phyloP scores from a whole-genome alignment of 2,113 vertebrate species.

The Thalassarche chlororhynchos region DNA sequence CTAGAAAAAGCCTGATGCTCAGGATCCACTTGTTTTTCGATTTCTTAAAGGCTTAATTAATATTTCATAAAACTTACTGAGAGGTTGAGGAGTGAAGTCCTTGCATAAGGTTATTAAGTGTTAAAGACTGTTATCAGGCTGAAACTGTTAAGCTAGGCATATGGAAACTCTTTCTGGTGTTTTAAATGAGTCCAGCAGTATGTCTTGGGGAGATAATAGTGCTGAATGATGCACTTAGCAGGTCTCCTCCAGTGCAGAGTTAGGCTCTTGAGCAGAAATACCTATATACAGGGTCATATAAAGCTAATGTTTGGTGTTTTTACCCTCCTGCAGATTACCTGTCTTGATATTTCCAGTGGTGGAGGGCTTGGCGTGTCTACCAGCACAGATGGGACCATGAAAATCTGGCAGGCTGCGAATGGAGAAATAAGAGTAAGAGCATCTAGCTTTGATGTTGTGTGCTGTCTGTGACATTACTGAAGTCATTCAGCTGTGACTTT shows the following conservation, averaged over 20 bases:
- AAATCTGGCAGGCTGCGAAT: slow-evolving; percentile 82
- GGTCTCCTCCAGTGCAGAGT: neutral
- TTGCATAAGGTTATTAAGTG: neutral
- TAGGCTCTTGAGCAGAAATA: neutral
- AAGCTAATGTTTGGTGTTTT: neutral
- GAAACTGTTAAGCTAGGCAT: neutral
- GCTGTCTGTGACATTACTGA: neutral
- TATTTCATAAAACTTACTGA: neutral
- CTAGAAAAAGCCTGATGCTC: neutral
- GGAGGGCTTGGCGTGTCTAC: slow-evolving; percentile 79
- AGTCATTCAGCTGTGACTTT: neutral
- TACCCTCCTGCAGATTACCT: slow-evolving; percentile 70
- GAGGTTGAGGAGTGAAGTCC: neutral
- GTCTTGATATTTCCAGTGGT: slow-evolving; percentile 78
- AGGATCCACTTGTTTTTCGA: neutral
- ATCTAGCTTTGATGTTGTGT: neutral
- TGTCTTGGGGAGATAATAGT: too few relatives aligned
- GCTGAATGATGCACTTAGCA: neutral
- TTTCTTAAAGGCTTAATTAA: neutral
- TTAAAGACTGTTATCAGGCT: neutral
- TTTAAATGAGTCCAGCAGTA: neutral
- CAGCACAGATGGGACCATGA: slow-evolving; percentile 80
- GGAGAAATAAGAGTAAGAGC: slow-evolving; percentile 81
- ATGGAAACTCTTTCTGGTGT: neutral
- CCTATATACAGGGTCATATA: fast-evolving